Base-by-base conservation (phyloP, 1,140 invertebrate genomes). In the Druon quercuslanigerum region DNA sequence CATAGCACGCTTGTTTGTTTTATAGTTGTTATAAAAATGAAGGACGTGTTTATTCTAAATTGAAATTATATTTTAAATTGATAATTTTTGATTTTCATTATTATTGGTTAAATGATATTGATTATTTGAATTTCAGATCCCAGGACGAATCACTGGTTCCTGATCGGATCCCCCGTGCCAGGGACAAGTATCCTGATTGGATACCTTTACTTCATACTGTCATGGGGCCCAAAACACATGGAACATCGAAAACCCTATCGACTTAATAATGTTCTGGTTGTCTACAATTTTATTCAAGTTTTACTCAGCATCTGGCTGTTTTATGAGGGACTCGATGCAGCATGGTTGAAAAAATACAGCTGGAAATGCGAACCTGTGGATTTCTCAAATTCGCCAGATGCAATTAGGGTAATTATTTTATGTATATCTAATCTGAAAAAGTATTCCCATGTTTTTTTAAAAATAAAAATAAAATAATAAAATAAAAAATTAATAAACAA, bases 291-390 rank as follows among this genome's bases (percentile, higher is more conserved):
- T 80, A 83, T 96, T 25, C 95, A 97, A 91, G 95, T 97, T 19
- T 75, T 95, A 4, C 90, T 96, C 14, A 97, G 96, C 86, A 88
- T 92, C 0, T 96, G 94, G 92, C 90, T 97, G 73, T 95, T 96
- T 83, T 93, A 92, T 85, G 95, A 96, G 94, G 95, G 93, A 71
- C 90, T 93, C 60, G 94, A 93, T 84, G 94, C 87, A 57, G 94
- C 92, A 3, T 93, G 92, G 92, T 88, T 94, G 79, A 92, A 86
- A 52, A 93, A 93, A 77, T 96, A 96, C 88, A 97, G 94, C 90
- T 97, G 96, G 93, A 94, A 94, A 85, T 98, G 97, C 89, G 95
- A 98, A 88, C 94, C 95, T 0, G 96, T 98, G 1, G 95, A 96
- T 85, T 96, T 94, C 86, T 95, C 95, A 0, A 89, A 92, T 50